Evolutionary conservation across 2,113 vertebrate species (phyloP).

Genomic region (Varanus salvator): DNA sequence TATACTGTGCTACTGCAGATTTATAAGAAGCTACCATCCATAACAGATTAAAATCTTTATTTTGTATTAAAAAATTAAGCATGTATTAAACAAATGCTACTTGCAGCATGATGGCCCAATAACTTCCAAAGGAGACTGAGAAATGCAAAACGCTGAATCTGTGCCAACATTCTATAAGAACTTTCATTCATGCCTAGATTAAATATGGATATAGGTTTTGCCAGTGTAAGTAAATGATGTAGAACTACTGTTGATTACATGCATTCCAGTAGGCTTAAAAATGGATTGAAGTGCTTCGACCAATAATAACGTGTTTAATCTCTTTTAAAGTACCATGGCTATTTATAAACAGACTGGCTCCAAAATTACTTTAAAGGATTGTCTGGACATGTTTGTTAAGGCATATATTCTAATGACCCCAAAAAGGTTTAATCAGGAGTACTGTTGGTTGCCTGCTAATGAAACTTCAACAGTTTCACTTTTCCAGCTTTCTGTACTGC

Average conservation of each 20-base stretch:
- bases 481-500: not conserved
- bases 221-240: constrained; percentile 26
- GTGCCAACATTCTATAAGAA: constrained; percentile 55
- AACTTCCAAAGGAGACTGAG: constrained; percentile 51
- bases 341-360: constrained; percentile 14
- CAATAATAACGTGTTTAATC: constrained; percentile 32
- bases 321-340: constrained; percentile 28
- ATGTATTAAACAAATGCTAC: constrained; percentile 54
- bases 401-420: constrained; percentile 8
- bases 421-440: not conserved
- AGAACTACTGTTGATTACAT: constrained; percentile 21
- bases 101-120: constrained; percentile 60
- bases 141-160: constrained; percentile 60
- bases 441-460: not conserved
- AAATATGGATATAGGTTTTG: constrained; percentile 38
- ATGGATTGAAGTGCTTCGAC: not conserved
- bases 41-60: constrained; percentile 61
- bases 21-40: constrained; percentile 56
- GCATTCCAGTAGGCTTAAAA: constrained; percentile 40
- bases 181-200: constrained; percentile 57
- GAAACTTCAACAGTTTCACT: not conserved
- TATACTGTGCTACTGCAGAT: constrained; percentile 46
- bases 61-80: constrained; percentile 50
- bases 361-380: constrained; percentile 14
- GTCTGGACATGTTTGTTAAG: not conserved